Evolutionary conservation across 2,113 vertebrate genomes (phyloP).

Genomic region (Myodes glareolus): DNA sequence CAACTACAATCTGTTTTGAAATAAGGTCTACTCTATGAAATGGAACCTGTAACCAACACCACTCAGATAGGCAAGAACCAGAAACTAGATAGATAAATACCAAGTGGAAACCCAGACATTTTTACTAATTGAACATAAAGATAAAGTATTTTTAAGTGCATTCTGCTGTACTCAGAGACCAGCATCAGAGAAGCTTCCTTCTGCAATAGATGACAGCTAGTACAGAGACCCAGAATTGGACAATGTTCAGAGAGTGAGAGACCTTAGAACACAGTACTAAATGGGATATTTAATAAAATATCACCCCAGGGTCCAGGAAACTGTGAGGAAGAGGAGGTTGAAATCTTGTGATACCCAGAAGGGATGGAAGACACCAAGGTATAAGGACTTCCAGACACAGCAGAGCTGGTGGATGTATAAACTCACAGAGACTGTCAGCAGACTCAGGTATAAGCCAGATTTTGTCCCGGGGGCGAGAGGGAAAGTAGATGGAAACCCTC

Average conservation of each 20-base stretch:
- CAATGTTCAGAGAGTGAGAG: background rate
- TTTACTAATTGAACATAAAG: no score
- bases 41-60: background rate
- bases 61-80: background rate
- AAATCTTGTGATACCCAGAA: background rate
- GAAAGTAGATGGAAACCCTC: background rate
- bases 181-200: background rate
- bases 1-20: no score
- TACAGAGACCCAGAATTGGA: background rate
- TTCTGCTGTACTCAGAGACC: no score
- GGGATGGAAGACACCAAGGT: background rate
- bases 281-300: background rate
- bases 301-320: background rate
- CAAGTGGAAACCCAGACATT: background rate
- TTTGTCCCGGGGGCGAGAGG: fast-evolving
- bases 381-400: background rate
- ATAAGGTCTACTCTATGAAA: background rate
- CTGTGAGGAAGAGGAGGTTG: background rate
- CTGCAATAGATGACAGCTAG: background rate
- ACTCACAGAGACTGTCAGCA: background rate
- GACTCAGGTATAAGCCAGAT: background rate
- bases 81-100: background rate
- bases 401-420: background rate
- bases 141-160: background rate
- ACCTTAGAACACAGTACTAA: background rate